Percentiles rank a stretch among this genome's conserved stretches.
Conservation (phyloP, 2,797 vertebrate species). For the Staurois parvus region DNA sequence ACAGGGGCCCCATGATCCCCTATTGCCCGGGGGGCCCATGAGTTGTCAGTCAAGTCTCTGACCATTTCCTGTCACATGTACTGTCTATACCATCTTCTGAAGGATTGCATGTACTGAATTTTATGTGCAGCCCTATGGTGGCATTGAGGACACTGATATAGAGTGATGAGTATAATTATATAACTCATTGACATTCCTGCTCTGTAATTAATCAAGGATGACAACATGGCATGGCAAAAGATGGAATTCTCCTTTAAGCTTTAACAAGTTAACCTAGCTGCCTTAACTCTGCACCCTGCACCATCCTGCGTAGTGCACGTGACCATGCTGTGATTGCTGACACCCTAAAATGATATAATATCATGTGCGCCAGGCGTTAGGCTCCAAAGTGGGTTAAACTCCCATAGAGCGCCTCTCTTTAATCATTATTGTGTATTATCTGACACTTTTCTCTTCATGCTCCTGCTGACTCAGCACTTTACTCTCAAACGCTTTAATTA, state of each 20-base stretch:
- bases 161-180: too few species aligned
- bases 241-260: not conserved
- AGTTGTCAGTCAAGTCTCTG: too few species aligned
- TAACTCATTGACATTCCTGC: too few species aligned
- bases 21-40: too few species aligned
- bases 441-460: conserved; percentile 52
- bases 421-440: conserved; percentile 60
- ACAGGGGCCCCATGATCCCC: too few species aligned
- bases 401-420: conserved; percentile 56
- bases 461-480: conserved; percentile 50
- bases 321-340: conserved; percentile 34
- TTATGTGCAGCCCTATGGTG: too few species aligned
- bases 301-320: not conserved
- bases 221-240: not conserved
- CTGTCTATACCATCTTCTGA: too few species aligned
- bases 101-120: too few species aligned
- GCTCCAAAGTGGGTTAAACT: conserved; percentile 53
- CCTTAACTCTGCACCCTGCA: not conserved
- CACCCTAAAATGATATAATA: conserved; percentile 28
- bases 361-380: conserved; percentile 4
- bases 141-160: too few species aligned
- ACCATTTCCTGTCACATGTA: too few species aligned
- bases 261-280: not conserved
- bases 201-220: too few species aligned
- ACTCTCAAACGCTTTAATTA: conserved; percentile 57